phyloP scores from a whole-genome alignment of 30 jellyfish, hydroid and myxozoan species.

The Chironex yamaguchii region DNA sequence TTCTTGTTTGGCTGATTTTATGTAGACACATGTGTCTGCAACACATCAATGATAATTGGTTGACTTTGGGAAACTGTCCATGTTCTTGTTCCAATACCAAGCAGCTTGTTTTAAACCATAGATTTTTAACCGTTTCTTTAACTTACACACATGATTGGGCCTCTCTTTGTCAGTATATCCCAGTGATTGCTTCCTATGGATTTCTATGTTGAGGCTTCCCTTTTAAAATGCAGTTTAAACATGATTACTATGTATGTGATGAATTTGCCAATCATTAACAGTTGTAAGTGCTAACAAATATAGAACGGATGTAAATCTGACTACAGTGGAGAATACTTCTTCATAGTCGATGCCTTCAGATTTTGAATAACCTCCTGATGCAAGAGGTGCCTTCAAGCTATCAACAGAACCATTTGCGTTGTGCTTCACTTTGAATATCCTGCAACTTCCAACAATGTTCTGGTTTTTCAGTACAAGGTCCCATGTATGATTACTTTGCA shows the following conservation, averaged over 20 bases:
- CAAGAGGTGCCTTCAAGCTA: constrained; percentile 61
- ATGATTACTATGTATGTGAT: constrained; percentile 73
- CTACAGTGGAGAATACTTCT: constrained; percentile 62
- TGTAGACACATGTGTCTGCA: constrained; percentile 51
- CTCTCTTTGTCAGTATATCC: constrained; percentile 57
- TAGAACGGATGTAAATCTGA: constrained; percentile 39
- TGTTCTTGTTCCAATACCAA: constrained; percentile 68
- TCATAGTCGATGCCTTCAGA: constrained; percentile 56
- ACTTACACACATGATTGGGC: constrained; percentile 59
- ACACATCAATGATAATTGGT: constrained; percentile 32
- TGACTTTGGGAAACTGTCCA: constrained; percentile 52
- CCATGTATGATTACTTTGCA: constrained; percentile 50
- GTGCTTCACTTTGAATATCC: constrained; percentile 38
- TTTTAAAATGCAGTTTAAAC: constrained; percentile 55
- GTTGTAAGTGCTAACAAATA: constrained; percentile 48
- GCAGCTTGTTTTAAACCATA: constrained; percentile 78
- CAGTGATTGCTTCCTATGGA: constrained; percentile 61
- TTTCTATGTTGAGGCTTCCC: constrained; percentile 60
- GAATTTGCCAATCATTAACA: constrained; percentile 33
- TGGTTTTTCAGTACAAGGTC: constrained; percentile 33
- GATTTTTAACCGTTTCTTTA: constrained; percentile 50
- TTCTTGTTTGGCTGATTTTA: constrained; percentile 35
- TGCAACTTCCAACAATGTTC: constrained; percentile 51
- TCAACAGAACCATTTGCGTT: constrained; percentile 48
- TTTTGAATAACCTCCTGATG: constrained; percentile 50